Conservation (phyloP, 2,113 vertebrate genomes). For the Mormyrus lacerda region DNA sequence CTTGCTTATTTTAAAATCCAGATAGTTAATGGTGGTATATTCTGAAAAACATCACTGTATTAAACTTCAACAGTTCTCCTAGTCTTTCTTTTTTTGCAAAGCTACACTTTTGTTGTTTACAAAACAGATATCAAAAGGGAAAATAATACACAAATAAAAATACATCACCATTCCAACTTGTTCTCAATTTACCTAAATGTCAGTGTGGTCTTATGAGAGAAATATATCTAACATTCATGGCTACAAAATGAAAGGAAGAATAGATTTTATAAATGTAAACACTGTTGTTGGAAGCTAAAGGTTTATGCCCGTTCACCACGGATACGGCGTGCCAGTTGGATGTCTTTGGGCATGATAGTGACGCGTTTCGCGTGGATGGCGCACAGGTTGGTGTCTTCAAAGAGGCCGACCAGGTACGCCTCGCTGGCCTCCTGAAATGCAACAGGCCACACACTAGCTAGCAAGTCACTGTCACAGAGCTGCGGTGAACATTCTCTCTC, state of each 20-base stretch:
- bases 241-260: not conserved
- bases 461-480: not conserved
- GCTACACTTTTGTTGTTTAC: not conserved
- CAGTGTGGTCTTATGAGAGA: not conserved
- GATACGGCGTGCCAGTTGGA: slow-evolving; percentile 36
- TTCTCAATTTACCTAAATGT: not conserved
- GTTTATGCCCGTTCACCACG: not conserved
- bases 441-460: not conserved
- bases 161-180: not conserved
- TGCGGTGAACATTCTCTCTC: not conserved
- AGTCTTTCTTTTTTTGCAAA: not conserved
- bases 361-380: slow-evolving; percentile 44
- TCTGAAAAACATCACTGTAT: not conserved
- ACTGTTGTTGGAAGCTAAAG: not conserved
- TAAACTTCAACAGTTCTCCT: not conserved
- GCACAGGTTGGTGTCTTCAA: slow-evolving; percentile 43
- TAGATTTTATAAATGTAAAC: not conserved
- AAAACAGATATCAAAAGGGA: slow-evolving; percentile 6
- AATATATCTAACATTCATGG: not conserved
- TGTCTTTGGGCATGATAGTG: slow-evolving; percentile 47
- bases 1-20: not conserved
- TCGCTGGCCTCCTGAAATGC: slow-evolving; percentile 27
- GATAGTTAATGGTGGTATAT: not conserved
- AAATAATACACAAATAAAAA: not conserved
- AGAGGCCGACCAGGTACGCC: slow-evolving; percentile 38